Conservation (phyloP, 1,140 invertebrate genomes). For the Pseudomyrmex concolor region DNA sequence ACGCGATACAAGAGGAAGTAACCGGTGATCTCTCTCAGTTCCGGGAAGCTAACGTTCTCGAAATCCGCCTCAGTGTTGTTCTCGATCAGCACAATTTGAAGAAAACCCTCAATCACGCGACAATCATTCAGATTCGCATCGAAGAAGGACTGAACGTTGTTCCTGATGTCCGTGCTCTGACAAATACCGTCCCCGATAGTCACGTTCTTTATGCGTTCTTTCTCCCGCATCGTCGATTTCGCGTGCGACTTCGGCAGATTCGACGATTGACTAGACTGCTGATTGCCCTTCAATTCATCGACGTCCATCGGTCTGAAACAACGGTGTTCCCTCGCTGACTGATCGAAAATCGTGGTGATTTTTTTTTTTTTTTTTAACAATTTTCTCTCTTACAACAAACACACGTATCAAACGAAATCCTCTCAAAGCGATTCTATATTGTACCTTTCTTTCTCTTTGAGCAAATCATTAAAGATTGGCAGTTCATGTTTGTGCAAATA, state of each 20-base stretch:
- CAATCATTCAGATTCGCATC: constrained; percentile 85
- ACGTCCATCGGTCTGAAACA: constrained; percentile 55
- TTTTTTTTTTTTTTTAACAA: neutral
- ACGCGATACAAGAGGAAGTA: constrained; percentile 89
- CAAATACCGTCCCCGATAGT: constrained; percentile 82
- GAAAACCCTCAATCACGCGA: constrained; percentile 89
- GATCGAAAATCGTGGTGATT: neutral
- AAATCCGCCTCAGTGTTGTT: constrained; percentile 83
- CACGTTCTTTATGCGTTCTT: constrained; percentile 57
- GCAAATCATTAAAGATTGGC: no score
- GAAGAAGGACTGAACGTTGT: constrained; percentile 83
- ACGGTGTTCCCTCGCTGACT: neutral
- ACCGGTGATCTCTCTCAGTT: constrained; percentile 88
- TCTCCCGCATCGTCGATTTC: constrained; percentile 50
- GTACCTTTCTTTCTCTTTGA: no score
- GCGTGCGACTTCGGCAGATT: constrained; percentile 54
- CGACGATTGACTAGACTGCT: constrained; percentile 54
- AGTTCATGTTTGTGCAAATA: no score
- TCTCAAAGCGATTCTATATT: no score
- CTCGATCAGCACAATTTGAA: constrained; percentile 89
- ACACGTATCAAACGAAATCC: no score
- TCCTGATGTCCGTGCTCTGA: constrained; percentile 85
- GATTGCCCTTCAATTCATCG: constrained; percentile 42
- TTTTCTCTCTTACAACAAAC: no score
- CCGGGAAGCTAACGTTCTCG: constrained; percentile 86